phyloP scores from a whole-genome alignment of 2,797 vertebrate species.

The Balearica regulorum region DNA sequence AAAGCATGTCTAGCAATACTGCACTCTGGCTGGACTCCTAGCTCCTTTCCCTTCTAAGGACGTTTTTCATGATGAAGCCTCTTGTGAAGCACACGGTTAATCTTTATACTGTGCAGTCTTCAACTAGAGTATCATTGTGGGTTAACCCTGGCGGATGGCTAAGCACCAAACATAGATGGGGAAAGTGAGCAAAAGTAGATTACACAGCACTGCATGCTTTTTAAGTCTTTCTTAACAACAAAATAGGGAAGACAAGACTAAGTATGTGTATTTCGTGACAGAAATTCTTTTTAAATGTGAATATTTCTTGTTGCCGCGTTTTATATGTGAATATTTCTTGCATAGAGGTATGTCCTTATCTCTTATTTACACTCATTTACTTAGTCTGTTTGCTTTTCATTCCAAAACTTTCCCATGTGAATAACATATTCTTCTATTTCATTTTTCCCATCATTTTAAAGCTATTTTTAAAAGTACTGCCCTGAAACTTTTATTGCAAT shows the following conservation, averaged over 20 bases:
- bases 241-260: neutral
- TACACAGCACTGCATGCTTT: neutral
- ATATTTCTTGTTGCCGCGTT: neutral
- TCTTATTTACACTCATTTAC: neutral
- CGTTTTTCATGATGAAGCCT: neutral
- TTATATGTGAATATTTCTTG: neutral
- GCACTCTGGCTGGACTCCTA: neutral
- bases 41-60: neutral
- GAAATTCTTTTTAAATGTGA: neutral
- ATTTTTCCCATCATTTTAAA: neutral
- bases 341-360: neutral
- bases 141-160: neutral
- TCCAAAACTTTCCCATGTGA: neutral
- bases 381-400: neutral
- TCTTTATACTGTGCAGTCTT: neutral
- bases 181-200: neutral
- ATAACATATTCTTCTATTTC: neutral
- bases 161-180: neutral
- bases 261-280: neutral
- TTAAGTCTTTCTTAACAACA: neutral
- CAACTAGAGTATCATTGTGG: neutral
- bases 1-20: neutral
- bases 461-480: neutral
- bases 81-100: neutral
- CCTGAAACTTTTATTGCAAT: neutral